Base-by-base conservation (phyloP, 1,140 invertebrate genomes). In the Alviniconcha marisindica region DNA sequence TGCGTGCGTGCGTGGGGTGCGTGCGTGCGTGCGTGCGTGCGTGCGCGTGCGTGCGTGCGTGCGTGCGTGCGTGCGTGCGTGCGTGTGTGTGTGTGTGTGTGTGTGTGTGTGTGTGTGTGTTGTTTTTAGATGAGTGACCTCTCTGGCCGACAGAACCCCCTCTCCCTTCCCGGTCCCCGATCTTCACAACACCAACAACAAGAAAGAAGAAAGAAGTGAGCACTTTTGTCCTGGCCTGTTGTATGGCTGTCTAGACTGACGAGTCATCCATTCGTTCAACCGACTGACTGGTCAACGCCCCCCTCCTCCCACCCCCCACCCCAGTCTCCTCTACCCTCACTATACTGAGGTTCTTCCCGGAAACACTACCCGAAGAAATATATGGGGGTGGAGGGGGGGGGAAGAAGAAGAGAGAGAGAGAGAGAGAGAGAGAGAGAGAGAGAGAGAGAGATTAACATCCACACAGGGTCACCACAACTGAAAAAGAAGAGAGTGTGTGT, bases 61-160 rank as follows among this genome's bases (percentile, higher is more conserved):
- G 51, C 24, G 51, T 54, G 51, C 24, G 51, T 54, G 51, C 24
- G 51, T 54, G 51, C 24, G 51, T 54, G 51, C 24, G 51, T 54
- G 51, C 24, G 51, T 54, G 51, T 54, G 51, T 54, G 51, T 54
- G 51, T 54, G 51, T 54, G 51, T 54, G 51, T 54, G 51, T 54
- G 51, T 54, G 51, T 54, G 51, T 54, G 51, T 54, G 51, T 54
- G 51, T 54, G 51, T 54, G 51, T n/a, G n/a, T n/a, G n/a, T n/a
- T n/a, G n/a, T n/a, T n/a, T n/a, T n/a, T n/a, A n/a, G n/a, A n/a
- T n/a, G n/a, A n/a, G n/a, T n/a, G n/a, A n/a, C n/a, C n/a, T n/a
- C n/a, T n/a, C n/a, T n/a, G n/a, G n/a, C n/a, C n/a, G n/a, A n/a
- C n/a, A n/a, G n/a, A n/a, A n/a, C n/a, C n/a, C n/a, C n/a, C n/a